Evolutionary conservation across 1,140 invertebrate genomes (phyloP).

Genomic region (Mactra quadrangularis): DNA sequence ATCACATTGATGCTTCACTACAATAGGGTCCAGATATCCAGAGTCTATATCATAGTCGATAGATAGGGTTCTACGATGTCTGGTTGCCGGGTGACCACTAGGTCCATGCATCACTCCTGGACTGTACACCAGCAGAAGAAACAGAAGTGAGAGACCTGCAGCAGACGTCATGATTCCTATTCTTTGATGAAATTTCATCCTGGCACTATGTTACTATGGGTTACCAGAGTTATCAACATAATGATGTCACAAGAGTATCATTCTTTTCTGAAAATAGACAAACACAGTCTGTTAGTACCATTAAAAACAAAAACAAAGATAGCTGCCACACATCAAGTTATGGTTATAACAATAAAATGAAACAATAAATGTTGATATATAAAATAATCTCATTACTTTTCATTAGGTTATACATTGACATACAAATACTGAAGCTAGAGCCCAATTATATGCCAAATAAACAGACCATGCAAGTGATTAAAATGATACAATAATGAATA

Average conservation of each 20-base stretch:
- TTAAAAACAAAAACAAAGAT: too few relatives aligned
- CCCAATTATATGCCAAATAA: too few relatives aligned
- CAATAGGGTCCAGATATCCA: conserved; percentile 6
- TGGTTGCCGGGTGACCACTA: conserved; percentile 41
- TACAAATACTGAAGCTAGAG: too few relatives aligned
- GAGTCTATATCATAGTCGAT: conserved; percentile 41
- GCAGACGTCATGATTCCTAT: conserved; percentile 67
- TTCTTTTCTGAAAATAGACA: conserved; percentile 21
- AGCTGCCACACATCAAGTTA: too few relatives aligned
- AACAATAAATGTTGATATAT: too few relatives aligned
- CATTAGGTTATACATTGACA: too few relatives aligned
- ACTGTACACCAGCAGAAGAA: conserved; percentile 63
- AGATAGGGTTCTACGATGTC: conserved; percentile 44
- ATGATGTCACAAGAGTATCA: not conserved
- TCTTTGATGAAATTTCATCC: conserved; percentile 78
- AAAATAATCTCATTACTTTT: too few relatives aligned
- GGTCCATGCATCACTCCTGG: conserved; percentile 55
- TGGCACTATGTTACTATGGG: conserved; percentile 47
- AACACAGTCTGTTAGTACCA: too few relatives aligned
- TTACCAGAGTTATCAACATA: conserved; percentile 9
- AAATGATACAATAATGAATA: too few relatives aligned
- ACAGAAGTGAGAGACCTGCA: conserved; percentile 66
- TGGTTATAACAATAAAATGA: too few relatives aligned
- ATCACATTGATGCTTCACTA: conserved; percentile 28
- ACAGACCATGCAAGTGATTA: too few relatives aligned